Base-by-base conservation (phyloP, 2,113 vertebrate genomes). In the Pseudorhombus dupliciocellatus region DNA sequence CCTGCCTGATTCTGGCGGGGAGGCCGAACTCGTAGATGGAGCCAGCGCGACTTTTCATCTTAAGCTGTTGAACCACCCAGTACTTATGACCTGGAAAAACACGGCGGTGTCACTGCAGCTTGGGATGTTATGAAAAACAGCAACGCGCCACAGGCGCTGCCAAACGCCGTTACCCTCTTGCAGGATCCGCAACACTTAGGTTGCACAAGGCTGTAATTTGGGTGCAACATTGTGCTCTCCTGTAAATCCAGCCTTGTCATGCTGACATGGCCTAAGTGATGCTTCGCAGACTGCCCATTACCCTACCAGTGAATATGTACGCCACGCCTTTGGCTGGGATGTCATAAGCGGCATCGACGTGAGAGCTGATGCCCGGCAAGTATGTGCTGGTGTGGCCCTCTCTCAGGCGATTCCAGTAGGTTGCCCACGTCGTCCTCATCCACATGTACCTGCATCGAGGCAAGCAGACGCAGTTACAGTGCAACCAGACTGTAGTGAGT, bases 31-130 rank as follows among this genome's bases (percentile, higher is more conserved):
- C 86, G 16, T 79, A 79, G 81, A 94, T 91, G 48, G 87, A 91
- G 52, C 85, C 68, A 55, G 74, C 34, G 25, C 75, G 73, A 74
- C 86, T 80, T 80, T 70, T 84, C 67, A 28, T 72, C 82, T 84
- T 89, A 64, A 90, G 84, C 74, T 79, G 68, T 44, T 87, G 79
- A 83, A 91, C 85, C 82, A 88, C 83, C 87, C 88, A 92, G 70
- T 92, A 93, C 72, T 92, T 92, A 72, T 57, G 77, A 84, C 88
- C 90, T 94, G 77, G 73, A 76, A 89, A 90, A 81, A 87, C 52
- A 86, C 50, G 76, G 73, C 53, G 42, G 20, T 83, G 74, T 83
- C 66, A 79, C 64, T 66, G 56, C 70, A 64, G 80, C 79, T 68
- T 52, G 25, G 74, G 61, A 79, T 73, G 72, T 65, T 40, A 65